These are phyloP conservation scores for Lasioglossum baleicum DNA, from an alignment of 1,140 invertebrate species.

Conservation along the genomic window DNA sequence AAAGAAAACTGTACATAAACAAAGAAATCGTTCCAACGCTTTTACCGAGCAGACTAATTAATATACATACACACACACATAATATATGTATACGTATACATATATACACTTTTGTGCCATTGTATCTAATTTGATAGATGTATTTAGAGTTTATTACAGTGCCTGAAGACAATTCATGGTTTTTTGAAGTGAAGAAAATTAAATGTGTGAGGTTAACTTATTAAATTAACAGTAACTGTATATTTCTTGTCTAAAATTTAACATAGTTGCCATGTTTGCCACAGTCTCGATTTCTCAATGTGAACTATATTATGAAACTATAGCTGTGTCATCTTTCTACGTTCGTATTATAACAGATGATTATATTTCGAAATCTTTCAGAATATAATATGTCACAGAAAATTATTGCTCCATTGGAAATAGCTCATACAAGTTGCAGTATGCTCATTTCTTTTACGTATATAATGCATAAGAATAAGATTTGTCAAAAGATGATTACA, in stretches of 20 bases:
- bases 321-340: neutral
- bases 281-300: neutral
- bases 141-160: neutral
- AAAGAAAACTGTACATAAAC: too few species aligned
- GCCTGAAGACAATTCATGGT: neutral
- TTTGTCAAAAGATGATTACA: neutral
- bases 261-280: neutral
- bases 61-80: too few species aligned
- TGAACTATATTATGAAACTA: slow-evolving; percentile 2
- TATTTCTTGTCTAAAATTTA: slow-evolving; percentile 14
- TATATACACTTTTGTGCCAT: slow-evolving; percentile 35
- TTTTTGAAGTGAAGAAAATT: neutral
- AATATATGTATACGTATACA: too few species aligned
- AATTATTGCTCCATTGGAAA: slow-evolving; percentile 1
- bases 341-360: neutral
- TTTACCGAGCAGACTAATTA: too few species aligned
- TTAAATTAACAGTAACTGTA: slow-evolving; percentile 22
- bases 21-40: too few species aligned
- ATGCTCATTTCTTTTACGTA: neutral
- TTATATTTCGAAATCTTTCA: neutral
- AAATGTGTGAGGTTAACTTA: slow-evolving; percentile 15
- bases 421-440: neutral
- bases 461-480: neutral
- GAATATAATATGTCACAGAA: neutral
- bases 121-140: slow-evolving; percentile 5